These are phyloP conservation scores for Agapostemon virescens DNA, from an alignment of 2,888 invertebrate species.

Conservation along the genomic window DNA sequence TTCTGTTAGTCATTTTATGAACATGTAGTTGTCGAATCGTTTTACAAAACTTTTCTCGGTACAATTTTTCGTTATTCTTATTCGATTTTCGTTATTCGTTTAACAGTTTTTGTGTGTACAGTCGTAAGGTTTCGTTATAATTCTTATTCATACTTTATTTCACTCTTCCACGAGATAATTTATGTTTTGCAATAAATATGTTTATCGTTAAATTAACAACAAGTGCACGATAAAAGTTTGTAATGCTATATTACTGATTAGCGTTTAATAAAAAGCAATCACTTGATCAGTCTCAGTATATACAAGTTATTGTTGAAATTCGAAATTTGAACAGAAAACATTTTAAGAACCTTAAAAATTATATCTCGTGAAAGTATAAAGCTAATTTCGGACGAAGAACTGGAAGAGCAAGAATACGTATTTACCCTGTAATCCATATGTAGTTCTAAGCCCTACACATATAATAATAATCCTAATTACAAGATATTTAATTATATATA, in stretches of 20 bases:
- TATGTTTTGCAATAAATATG: constrained; percentile 11
- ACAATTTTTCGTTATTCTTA: constrained; percentile 17
- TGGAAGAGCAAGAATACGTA: constrained; percentile 54
- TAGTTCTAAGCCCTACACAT: constrained; percentile 38
- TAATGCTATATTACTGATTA: constrained; percentile 27
- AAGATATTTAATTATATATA: constrained; percentile 11
- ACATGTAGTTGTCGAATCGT: constrained; percentile 58
- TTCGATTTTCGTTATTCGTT: constrained; percentile 51
- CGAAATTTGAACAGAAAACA: constrained; percentile 43
- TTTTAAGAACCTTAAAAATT: constrained; percentile 16
- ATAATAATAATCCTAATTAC: constrained; percentile 15
- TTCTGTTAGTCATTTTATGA: constrained; percentile 67
- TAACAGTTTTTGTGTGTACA: constrained; percentile 5
- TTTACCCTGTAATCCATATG: constrained; percentile 28
- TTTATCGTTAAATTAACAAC: constrained; percentile 14
- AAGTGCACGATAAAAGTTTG: constrained; percentile 7
- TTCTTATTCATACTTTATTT: constrained; percentile 21
- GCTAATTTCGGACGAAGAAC: constrained; percentile 43
- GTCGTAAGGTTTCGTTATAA: constrained; percentile 10
- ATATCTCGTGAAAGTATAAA: constrained; percentile 35
- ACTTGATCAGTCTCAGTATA: constrained; percentile 57
- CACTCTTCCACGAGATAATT: constrained; percentile 36
- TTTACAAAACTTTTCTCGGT: constrained; percentile 35
- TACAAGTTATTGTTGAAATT: constrained; percentile 50
- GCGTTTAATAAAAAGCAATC: constrained; percentile 45